Base-by-base conservation (phyloP, 2,113 vertebrate genomes). In the Pheucticus melanocephalus region DNA sequence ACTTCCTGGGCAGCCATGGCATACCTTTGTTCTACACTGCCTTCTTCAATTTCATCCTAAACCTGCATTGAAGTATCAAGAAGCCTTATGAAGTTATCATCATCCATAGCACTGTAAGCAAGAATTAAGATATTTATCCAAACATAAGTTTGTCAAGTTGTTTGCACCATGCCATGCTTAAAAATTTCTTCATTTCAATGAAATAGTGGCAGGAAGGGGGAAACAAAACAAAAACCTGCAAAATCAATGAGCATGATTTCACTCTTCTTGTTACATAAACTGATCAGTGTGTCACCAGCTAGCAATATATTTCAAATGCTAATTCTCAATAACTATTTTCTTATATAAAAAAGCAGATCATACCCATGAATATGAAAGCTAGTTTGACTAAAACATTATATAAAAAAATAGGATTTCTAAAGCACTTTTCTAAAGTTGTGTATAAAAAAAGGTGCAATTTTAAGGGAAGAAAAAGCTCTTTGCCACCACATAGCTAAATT, bases 281-380 rank as follows among this genome's bases (percentile, higher is more conserved):
- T 82, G 61, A 53, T 72, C 37, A 71, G 40, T 56, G 56, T 84
- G 65, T 54, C 73, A 94, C 33, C n/a, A 92, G 60, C 51, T 85
- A 91, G 39, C 39, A 86, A 14, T 47, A 47, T 48, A 94, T 92
- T 90, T 89, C 80, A 86, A 87, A 91, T 51, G 48, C 53, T 84
- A 84, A 75, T 64, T 92, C 64, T 81, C 81, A 69, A 0, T 77
- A 95, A 81, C 35, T 47, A 86, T 33, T 71, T 56, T 28, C 47
- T 84, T 81, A 69, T 54, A 73, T n/a, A 63, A 72, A 79, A 78
- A 66, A 39, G 11, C 12, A 73, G 18, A 86, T 27, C 22, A 60
- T 50, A 79, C 27, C 17, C 30, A 40, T 76, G 57, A 72, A 48
- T 47, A 85, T 10, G 12, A 75, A 20, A 89, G 27, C 25, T 69